Conservation (phyloP, 2,113 vertebrate species). For the Phylloscopus trochiloides region DNA sequence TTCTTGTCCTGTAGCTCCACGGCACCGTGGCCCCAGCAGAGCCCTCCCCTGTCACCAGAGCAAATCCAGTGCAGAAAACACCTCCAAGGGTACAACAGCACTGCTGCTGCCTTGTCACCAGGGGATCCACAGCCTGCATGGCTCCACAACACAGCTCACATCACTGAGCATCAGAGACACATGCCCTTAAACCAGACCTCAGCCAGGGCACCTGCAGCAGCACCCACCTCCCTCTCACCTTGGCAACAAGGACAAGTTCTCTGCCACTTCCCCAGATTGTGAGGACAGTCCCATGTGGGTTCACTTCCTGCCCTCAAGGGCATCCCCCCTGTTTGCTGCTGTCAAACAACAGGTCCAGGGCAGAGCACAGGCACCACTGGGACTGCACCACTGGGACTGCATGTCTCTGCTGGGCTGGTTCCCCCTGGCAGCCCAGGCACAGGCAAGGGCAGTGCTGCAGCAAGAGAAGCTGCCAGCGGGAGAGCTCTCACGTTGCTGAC, state of each 20-base stretch:
- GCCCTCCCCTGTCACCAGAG: not conserved
- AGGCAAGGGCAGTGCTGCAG: not conserved
- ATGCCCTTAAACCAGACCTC: not conserved
- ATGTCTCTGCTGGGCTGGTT: rapidly evolving
- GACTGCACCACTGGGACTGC: rapidly evolving
- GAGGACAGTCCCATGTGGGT: rapidly evolving
- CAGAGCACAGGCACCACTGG: not conserved
- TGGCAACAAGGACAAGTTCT: not conserved
- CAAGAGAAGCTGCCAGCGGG: not conserved
- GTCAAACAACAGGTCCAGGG: not conserved
- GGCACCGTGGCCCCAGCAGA: rapidly evolving
- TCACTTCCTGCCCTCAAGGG: not conserved
- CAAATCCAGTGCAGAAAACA: rapidly evolving
- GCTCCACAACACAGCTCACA: not conserved
- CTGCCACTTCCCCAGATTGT: rapidly evolving
- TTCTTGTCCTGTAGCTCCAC: not conserved
- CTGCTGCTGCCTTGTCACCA: not conserved
- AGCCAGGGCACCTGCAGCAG: not conserved
- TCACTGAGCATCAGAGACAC: not conserved
- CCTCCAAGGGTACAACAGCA: not conserved
- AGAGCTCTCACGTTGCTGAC: not conserved
- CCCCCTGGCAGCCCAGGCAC: rapidly evolving
- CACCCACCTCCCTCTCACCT: not conserved
- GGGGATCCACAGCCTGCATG: rapidly evolving
- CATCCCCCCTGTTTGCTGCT: not conserved